Evolutionary conservation across 2,797 vertebrate species (phyloP), one percentile per base, ranked within the genome.

Genomic region (Schizopygopsis malacanthus): DNA sequence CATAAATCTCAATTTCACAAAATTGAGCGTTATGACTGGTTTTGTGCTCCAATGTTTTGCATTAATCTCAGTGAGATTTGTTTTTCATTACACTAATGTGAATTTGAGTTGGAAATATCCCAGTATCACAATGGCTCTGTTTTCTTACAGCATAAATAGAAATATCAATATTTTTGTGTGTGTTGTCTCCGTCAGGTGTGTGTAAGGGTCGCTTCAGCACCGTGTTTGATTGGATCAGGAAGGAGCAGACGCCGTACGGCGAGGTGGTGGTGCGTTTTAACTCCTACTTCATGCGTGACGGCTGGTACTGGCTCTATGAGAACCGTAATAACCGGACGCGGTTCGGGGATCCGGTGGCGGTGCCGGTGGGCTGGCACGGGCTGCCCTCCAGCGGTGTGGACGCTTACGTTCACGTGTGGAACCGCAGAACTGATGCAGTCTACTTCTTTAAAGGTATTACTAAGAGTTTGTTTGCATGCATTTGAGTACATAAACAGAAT

Each of bases 251-350:
- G 1, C 84, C 88, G 0, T 92, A 91, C 0, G 96, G 97, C 0
- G 93, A 96, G 16, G 85, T 93, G 63, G 89, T 91, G 12, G 87
- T 96, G 45, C 94, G 95, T 16, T 98, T 96, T 9, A 97, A 96
- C 93, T 97, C 96, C 0, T 97, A 97, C 33, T 97, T 97, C 90
- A 95, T 97, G 93, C 94, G 96, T 59, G 92, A 91, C 1, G 90
- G 95, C 91, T 96, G 95, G 96, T 97, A 97, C 92, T 97, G 96
- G 97, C 94, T 97, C 75, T 97, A 97, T 1, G 96, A 98, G 93
- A 97, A 97, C 90, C 93, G 94, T 0, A 96, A 94, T 45, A 97
- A 97, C 90, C 93, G 96, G 6, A 97, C 97, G 0, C 95, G 96
- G 1, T 97, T 93, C 0, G 96, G 96, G 1, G 97, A 97, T 72